Evolutionary conservation across 2,888 invertebrate genomes (phyloP).

Genomic region (Pollenia labialis): DNA sequence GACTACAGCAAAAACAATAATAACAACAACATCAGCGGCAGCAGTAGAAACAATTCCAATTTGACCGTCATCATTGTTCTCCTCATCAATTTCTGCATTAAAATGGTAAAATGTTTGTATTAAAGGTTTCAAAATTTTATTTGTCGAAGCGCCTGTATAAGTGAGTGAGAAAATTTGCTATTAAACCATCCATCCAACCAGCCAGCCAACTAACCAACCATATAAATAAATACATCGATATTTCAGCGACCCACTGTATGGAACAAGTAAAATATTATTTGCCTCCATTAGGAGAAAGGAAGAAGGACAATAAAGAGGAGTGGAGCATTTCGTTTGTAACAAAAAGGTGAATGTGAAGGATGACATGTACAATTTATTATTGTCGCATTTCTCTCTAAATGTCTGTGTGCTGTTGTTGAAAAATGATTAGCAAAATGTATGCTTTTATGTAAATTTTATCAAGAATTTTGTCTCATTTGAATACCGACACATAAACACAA

Average conservation of each 20-base stretch:
- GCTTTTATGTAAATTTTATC: constrained; percentile 73
- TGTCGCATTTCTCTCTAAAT: constrained; percentile 60
- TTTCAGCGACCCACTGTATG: constrained; percentile 57
- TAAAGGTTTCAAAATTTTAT: constrained; percentile 81
- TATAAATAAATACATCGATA: constrained; percentile 3
- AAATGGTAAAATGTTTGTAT: constrained; percentile 78
- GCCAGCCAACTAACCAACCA: constrained; percentile 36
- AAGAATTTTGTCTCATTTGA: constrained; percentile 74
- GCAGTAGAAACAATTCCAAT: constrained; percentile 65
- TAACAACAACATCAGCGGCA: constrained; percentile 30
- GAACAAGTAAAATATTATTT: constrained; percentile 53
- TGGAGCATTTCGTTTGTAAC: not conserved
- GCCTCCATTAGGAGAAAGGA: constrained; percentile 6
- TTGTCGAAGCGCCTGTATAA: constrained; percentile 82
- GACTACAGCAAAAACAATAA: constrained; percentile 55
- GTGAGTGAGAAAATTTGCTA: constrained; percentile 77
- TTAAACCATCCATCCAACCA: constrained; percentile 71
- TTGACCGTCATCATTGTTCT: constrained; percentile 71
- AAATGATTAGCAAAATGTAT: constrained; percentile 73
- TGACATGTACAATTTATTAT: constrained; percentile 73
- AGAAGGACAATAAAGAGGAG: constrained; percentile 37
- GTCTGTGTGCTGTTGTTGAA: constrained; percentile 56
- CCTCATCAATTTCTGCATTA: constrained; percentile 72
- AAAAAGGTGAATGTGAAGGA: constrained; percentile 66
- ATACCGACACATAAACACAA: constrained; percentile 53